Evolutionary conservation across 2,797 vertebrate genomes (phyloP).

Genomic region (Pygocentrus nattereri): DNA sequence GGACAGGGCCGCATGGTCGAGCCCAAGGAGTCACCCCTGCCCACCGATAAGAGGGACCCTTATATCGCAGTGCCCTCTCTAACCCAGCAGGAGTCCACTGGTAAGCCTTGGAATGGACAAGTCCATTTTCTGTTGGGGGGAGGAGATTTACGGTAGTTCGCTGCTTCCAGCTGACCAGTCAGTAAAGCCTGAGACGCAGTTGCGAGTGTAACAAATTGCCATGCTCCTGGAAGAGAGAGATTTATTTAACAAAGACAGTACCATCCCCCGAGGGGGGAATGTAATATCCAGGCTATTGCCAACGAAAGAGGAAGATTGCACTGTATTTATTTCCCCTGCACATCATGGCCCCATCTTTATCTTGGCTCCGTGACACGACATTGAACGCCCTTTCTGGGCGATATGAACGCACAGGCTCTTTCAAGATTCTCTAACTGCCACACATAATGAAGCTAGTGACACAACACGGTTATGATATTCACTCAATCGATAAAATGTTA

Average conservation of each 20-base stretch:
- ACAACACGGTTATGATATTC: conserved; percentile 39
- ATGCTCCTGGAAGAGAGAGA: conserved; percentile 62
- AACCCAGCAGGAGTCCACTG: conserved; percentile 95
- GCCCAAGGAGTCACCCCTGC: conserved; percentile 88
- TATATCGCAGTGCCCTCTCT: conserved; percentile 94
- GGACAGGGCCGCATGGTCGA: conserved; percentile 90
- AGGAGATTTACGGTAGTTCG: conserved; percentile 81
- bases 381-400: conserved; percentile 73
- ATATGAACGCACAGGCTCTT: conserved; percentile 67
- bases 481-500: conserved; percentile 57
- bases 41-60: conserved; percentile 92
- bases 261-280: conserved; percentile 71
- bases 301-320: conserved; percentile 68
- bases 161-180: conserved; percentile 90
- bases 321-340: conserved; percentile 76
- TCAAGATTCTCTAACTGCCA: conserved; percentile 69
- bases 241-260: conserved; percentile 74
- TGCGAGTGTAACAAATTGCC: conserved; percentile 65
- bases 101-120: conserved; percentile 97
- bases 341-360: conserved; percentile 59
- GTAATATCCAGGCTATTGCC: conserved; percentile 80
- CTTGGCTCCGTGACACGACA: conserved; percentile 76
- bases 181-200: conserved; percentile 52
- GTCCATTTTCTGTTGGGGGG: conserved; percentile 76
- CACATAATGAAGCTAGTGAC: neutral